Evolutionary conservation across 2,113 vertebrate genomes (phyloP).

Genomic region (Alces alces): DNA sequence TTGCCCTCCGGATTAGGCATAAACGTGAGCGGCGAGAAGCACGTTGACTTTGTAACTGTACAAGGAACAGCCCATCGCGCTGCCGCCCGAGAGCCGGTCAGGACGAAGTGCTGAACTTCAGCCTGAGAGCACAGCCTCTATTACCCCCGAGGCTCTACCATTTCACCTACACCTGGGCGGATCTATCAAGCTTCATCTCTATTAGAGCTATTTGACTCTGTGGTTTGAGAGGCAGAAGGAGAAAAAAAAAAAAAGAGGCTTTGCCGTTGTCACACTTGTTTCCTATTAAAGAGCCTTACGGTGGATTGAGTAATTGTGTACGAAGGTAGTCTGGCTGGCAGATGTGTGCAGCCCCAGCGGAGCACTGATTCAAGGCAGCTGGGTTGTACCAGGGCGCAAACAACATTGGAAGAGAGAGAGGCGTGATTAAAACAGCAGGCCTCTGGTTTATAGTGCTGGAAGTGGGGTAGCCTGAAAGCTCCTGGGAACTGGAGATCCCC

Average conservation of each 20-base stretch:
- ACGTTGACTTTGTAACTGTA: slow-evolving; percentile 73
- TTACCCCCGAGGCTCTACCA: slow-evolving; percentile 78
- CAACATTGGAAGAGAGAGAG: slow-evolving; percentile 79
- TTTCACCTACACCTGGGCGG: slow-evolving; percentile 87
- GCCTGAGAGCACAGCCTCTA: slow-evolving; percentile 76
- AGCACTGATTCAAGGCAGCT: slow-evolving; percentile 84
- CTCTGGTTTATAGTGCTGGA: slow-evolving; percentile 73
- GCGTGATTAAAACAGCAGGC: slow-evolving; percentile 85
- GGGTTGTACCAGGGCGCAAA: slow-evolving; percentile 85
- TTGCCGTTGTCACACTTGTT: slow-evolving; percentile 86
- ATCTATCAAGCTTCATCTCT: slow-evolving; percentile 83
- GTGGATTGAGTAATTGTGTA: slow-evolving; percentile 88
- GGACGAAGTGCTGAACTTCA: slow-evolving; percentile 77
- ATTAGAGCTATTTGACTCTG: slow-evolving; percentile 77
- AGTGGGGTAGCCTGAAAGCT: slow-evolving; percentile 72
- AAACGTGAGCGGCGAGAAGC: slow-evolving; percentile 61
- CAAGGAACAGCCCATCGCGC: slow-evolving; percentile 70
- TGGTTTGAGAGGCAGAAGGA: slow-evolving; percentile 63
- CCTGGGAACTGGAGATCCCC: slow-evolving; percentile 70
- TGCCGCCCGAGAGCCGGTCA: slow-evolving; percentile 72
- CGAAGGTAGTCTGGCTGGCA: slow-evolving; percentile 87
- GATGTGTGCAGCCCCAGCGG: slow-evolving; percentile 87
- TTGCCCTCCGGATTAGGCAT: slow-evolving; percentile 75
- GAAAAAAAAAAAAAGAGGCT: slow-evolving; percentile 51
- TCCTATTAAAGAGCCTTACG: slow-evolving; percentile 85